These are phyloP conservation scores for Monopis laevigella DNA, from an alignment of 2,888 invertebrate species.

Conservation along the genomic window DNA sequence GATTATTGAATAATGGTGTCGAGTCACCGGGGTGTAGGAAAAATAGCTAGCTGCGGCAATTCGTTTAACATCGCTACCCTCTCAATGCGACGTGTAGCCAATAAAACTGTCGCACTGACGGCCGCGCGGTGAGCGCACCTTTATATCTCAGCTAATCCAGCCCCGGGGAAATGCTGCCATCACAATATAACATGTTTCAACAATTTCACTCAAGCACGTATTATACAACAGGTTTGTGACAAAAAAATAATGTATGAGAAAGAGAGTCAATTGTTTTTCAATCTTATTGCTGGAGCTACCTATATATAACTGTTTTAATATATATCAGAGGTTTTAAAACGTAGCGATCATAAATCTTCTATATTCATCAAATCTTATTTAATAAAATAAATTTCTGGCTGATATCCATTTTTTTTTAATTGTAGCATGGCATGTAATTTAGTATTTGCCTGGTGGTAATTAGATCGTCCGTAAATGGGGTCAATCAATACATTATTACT, in stretches of 20 bases:
- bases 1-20: slow-evolving; percentile 7
- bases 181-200: slow-evolving; percentile 7
- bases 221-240: slow-evolving; percentile 20
- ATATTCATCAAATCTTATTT: too few species aligned
- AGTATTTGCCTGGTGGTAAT: too few species aligned
- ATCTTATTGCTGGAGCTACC: too few species aligned
- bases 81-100: slow-evolving; percentile 25
- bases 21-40: slow-evolving; percentile 1
- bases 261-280: too few species aligned
- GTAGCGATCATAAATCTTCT: too few species aligned
- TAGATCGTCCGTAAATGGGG: too few species aligned
- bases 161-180: slow-evolving; percentile 20
- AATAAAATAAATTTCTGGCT: too few species aligned
- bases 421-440: too few species aligned
- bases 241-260: neutral
- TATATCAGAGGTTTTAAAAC: too few species aligned
- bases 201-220: slow-evolving; percentile 8
- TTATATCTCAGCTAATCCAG: slow-evolving; percentile 26
- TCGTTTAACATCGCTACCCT: slow-evolving; percentile 29
- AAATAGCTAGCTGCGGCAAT: slow-evolving; percentile 18
- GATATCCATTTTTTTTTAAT: too few species aligned
- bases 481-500: too few species aligned
- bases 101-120: slow-evolving; percentile 26
- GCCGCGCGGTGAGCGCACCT: slow-evolving; percentile 23
- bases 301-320: too few species aligned